These are phyloP conservation scores for Bombus picipes DNA, from an alignment of 1,140 invertebrate genomes.

Conservation along the genomic window DNA sequence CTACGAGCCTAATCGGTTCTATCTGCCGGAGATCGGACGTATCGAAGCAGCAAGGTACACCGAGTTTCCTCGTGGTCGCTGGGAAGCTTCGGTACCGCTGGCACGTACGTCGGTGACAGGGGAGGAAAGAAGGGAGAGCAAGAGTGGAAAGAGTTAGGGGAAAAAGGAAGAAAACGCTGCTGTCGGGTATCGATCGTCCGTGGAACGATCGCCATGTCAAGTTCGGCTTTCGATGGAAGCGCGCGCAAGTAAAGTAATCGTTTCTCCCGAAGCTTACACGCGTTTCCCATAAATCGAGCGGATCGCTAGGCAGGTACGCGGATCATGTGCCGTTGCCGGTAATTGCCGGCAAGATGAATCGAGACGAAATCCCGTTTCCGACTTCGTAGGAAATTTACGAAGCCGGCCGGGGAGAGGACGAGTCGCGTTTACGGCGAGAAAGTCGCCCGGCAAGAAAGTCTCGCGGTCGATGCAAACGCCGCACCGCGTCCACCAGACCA, in stretches of 20 bases:
- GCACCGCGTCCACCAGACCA: neutral
- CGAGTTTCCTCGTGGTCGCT: neutral
- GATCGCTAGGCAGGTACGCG: constrained; percentile 59
- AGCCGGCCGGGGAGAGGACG: constrained; percentile 36
- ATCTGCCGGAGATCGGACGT: constrained; percentile 5
- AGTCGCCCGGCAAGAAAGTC: constrained; percentile 66
- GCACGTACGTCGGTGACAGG: constrained; percentile 1
- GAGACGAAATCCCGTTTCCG: constrained; percentile 69
- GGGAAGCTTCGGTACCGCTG: constrained; percentile 3
- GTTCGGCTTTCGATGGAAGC: constrained; percentile 50
- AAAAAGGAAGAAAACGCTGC: constrained; percentile 14
- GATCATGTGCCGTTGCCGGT: constrained; percentile 67
- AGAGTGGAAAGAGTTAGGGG: neutral
- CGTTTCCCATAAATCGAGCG: constrained; percentile 63
- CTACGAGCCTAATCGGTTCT: constrained; percentile 24
- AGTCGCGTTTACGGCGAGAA: constrained; percentile 70
- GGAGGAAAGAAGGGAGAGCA: too few species aligned
- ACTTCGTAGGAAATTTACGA: constrained; percentile 71
- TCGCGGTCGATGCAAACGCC: constrained; percentile 58
- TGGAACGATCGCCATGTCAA: constrained; percentile 47
- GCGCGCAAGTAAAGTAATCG: constrained; percentile 60
- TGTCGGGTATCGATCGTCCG: constrained; percentile 38
- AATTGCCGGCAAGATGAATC: constrained; percentile 72
- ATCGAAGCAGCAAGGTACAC: neutral
- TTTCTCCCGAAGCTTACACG: constrained; percentile 53